Evolutionary conservation across 2,113 vertebrate genomes (phyloP).

Genomic region (Acrocephalus kingi): DNA sequence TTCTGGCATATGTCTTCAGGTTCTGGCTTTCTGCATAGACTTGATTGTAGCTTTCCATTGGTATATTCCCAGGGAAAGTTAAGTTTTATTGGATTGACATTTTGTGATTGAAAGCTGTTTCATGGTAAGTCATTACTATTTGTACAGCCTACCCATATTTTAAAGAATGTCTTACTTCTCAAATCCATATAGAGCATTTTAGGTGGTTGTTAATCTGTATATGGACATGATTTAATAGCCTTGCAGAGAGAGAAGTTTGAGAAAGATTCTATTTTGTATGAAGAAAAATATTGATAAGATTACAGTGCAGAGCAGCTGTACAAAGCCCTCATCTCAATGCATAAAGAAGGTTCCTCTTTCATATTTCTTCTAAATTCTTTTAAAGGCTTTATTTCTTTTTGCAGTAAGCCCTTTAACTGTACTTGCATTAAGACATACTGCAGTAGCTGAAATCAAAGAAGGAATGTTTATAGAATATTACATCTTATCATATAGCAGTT

Average conservation of each 20-base stretch:
- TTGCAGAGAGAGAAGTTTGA: background rate
- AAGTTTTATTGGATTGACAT: background rate
- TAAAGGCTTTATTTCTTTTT: background rate
- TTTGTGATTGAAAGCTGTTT: background rate
- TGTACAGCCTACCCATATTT: background rate
- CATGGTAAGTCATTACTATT: background rate
- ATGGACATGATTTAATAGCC: background rate
- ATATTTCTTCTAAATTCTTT: background rate
- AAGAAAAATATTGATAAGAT: background rate
- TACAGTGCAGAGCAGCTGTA: background rate
- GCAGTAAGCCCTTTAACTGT: background rate
- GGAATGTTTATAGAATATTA: background rate
- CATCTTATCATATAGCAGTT: background rate
- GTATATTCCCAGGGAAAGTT: background rate
- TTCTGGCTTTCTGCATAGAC: background rate
- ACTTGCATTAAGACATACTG: background rate
- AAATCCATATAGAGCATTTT: background rate
- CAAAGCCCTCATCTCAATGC: background rate
- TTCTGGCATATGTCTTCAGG: background rate
- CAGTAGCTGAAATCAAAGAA: background rate
- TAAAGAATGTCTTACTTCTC: background rate
- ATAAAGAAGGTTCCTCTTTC: background rate
- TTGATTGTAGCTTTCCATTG: background rate
- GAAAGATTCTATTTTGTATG: background rate
- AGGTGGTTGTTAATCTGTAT: background rate